Conservation (phyloP, 1,140 invertebrate genomes). For the Tetramorium simillimum region DNA sequence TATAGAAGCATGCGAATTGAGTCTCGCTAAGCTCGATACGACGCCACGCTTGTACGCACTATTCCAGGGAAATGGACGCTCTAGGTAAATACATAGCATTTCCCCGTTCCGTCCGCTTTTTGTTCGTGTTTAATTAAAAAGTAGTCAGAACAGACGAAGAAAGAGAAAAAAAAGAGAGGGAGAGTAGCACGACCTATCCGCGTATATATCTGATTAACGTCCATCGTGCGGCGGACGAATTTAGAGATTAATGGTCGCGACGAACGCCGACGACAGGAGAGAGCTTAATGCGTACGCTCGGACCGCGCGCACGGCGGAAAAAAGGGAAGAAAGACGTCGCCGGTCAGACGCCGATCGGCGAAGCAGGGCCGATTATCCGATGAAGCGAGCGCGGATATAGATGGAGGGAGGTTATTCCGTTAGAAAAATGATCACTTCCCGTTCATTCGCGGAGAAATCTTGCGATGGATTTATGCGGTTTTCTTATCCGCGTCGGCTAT, state of each 20-base stretch:
- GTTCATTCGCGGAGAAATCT: constrained; percentile 45
- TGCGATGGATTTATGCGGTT: constrained; percentile 49
- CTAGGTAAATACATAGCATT: constrained; percentile 69
- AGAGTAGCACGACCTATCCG: constrained; percentile 58
- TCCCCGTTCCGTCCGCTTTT: constrained; percentile 61
- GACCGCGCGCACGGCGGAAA: constrained; percentile 31
- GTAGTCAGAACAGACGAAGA: constrained; percentile 55
- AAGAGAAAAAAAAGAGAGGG: constrained; percentile 8
- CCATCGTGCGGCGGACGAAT: constrained; percentile 65
- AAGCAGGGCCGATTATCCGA: constrained; percentile 61
- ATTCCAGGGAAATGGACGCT: constrained; percentile 60
- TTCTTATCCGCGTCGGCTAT: constrained; percentile 54
- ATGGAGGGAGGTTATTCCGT: not conserved
- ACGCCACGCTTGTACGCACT: not conserved
- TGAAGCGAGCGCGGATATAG: constrained; percentile 34
- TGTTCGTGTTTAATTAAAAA: constrained; percentile 73
- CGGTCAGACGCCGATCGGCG: constrained; percentile 37
- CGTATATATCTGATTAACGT: constrained; percentile 73
- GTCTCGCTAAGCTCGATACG: constrained; percentile 10
- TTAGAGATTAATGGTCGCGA: constrained; percentile 72
- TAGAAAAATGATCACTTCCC: constrained; percentile 59
- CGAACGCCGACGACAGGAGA: constrained; percentile 63
- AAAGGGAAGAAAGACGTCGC: constrained; percentile 66
- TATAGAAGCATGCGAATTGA: constrained; percentile 28
- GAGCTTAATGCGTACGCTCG: constrained; percentile 66